These are phyloP conservation scores for Pyrrhia umbra DNA, from an alignment of 2,888 invertebrate genomes.

Conservation along the genomic window DNA sequence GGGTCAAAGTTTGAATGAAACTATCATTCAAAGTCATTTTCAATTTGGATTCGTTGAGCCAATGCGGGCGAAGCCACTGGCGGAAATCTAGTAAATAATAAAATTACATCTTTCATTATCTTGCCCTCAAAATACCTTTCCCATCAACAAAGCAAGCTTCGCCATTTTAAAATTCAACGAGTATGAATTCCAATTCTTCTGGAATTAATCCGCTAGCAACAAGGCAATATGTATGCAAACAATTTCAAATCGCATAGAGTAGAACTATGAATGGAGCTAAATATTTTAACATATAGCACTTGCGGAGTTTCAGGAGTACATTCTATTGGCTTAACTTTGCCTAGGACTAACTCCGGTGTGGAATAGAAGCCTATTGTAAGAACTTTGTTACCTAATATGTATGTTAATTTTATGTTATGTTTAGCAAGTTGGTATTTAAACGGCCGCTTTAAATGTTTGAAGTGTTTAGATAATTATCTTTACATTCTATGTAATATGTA, in stretches of 20 bases:
- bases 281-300: slow-evolving; percentile 51
- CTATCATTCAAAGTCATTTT: too few species aligned
- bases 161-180: slow-evolving; percentile 41
- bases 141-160: not conserved
- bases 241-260: slow-evolving; percentile 52
- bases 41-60: too few species aligned
- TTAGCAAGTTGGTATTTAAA: slow-evolving; percentile 23
- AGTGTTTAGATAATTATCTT: not conserved
- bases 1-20: too few species aligned
- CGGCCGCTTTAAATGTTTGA: not conserved
- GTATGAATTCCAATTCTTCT: slow-evolving; percentile 48
- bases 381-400: slow-evolving; percentile 58
- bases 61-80: too few species aligned
- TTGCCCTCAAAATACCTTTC: not conserved
- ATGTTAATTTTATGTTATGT: slow-evolving; percentile 56
- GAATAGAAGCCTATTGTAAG: slow-evolving; percentile 37
- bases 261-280: slow-evolving; percentile 50
- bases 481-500: not conserved
- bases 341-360: slow-evolving; percentile 20
- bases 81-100: too few species aligned
- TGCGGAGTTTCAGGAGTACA: slow-evolving; percentile 26
- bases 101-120: not conserved
- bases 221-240: slow-evolving; percentile 54
- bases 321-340: slow-evolving; percentile 47
- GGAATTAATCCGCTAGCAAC: slow-evolving; percentile 42